Evolutionary conservation across 2,113 vertebrate species (phyloP).

Genomic region (Gymnogyps californianus): DNA sequence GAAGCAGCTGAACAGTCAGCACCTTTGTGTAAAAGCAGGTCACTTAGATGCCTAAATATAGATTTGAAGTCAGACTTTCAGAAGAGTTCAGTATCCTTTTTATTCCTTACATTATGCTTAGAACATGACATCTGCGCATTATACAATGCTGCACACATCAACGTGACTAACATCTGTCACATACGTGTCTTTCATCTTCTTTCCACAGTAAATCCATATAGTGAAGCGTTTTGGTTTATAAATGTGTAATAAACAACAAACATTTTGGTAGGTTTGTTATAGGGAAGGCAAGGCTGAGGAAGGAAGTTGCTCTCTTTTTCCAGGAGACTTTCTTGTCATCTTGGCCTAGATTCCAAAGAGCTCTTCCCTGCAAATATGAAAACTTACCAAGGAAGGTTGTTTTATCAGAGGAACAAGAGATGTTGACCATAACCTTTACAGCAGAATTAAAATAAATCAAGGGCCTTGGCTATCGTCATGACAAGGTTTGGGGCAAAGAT

Average conservation of each 20-base stretch:
- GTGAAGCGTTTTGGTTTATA: background rate
- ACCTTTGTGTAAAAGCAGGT: slow-evolving; percentile 42
- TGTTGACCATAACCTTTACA: background rate
- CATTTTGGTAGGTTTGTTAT: background rate
- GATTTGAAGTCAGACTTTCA: slow-evolving; percentile 24
- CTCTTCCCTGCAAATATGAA: background rate
- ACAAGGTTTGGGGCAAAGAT: background rate
- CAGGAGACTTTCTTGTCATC: background rate
- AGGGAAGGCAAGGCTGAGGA: background rate
- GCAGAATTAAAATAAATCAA: background rate
- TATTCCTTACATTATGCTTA: background rate
- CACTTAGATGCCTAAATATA: slow-evolving; percentile 41
- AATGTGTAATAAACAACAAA: background rate
- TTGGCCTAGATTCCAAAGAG: background rate
- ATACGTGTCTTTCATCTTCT: background rate
- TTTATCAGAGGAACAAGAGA: background rate
- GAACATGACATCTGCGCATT: background rate
- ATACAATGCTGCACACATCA: background rate
- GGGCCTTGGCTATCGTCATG: background rate
- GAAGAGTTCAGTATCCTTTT: background rate
- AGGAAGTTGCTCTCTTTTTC: background rate
- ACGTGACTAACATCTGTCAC: background rate
- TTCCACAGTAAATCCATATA: background rate
- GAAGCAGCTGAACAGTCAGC: slow-evolving; percentile 22
- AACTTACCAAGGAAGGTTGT: background rate